A percentile compares a stretch with the other conserved stretches of the same genome.
Evolutionary conservation across 2,113 vertebrate species (phyloP).

Genomic region (Corythornis madagascariensis): DNA sequence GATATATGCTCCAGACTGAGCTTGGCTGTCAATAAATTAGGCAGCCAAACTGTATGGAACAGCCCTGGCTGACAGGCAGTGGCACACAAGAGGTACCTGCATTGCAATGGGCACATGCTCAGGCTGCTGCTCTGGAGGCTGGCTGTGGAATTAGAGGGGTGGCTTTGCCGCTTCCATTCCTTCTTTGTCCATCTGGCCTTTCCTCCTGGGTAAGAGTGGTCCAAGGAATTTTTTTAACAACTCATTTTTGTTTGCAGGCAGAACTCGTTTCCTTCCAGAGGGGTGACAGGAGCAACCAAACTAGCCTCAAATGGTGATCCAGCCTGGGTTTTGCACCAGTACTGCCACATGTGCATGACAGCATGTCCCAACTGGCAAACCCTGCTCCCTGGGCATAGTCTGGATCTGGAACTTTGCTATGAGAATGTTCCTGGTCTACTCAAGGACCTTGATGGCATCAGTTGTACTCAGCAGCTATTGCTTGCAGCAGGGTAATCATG

Average conservation of each 20-base stretch:
- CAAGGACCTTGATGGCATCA: fast-evolving
- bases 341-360: fast-evolving
- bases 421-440: background rate
- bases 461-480: background rate
- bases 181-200: background rate
- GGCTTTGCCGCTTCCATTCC: background rate
- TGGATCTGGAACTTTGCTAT: background rate
- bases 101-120: background rate
- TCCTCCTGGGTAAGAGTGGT: background rate
- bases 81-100: background rate
- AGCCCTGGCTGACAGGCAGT: background rate
- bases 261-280: background rate
- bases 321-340: background rate
- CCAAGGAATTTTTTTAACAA: background rate
- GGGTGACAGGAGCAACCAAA: background rate
- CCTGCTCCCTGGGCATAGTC: background rate
- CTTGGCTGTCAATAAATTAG: background rate
- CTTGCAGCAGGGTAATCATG: fast-evolving
- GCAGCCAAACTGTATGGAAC: background rate
- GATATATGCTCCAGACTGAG: background rate
- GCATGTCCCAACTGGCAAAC: fast-evolving
- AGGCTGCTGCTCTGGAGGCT: background rate
- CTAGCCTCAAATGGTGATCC: fast-evolving
- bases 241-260: background rate
- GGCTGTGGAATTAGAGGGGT: background rate